These are phyloP conservation scores for Anser brachyrhynchus DNA, from an alignment of 2,113 vertebrate genomes.

Conservation along the genomic window DNA sequence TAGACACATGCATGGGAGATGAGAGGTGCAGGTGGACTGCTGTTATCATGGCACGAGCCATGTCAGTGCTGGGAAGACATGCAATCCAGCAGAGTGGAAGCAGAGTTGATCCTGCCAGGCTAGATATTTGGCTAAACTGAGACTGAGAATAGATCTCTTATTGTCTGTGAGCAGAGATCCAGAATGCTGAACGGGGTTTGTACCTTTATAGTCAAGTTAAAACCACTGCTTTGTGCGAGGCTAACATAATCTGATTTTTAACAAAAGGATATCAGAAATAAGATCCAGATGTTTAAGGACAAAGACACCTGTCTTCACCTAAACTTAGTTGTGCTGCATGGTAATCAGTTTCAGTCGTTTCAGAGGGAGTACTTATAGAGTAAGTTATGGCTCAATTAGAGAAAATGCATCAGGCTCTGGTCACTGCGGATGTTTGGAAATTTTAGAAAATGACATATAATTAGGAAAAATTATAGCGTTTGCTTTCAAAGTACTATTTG, in stretches of 20 bases:
- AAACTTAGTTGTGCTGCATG: neutral
- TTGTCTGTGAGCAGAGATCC: neutral
- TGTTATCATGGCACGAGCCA: neutral
- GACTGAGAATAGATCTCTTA: neutral
- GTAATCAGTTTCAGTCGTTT: neutral
- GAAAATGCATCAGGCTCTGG: slow-evolving; percentile 1
- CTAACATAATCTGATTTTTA: neutral
- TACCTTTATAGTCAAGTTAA: neutral
- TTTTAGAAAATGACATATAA: slow-evolving; percentile 49
- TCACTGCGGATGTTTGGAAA: neutral
- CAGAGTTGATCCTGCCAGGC: neutral
- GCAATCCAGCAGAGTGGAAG: neutral
- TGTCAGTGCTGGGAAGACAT: neutral
- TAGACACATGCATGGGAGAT: neutral
- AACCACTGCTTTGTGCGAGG: neutral
- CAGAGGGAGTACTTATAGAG: neutral
- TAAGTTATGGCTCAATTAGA: slow-evolving; percentile 6
- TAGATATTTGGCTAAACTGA: neutral
- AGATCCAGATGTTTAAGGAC: neutral
- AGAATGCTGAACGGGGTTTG: neutral
- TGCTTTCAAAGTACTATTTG: slow-evolving; percentile 17
- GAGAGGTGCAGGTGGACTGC: neutral
- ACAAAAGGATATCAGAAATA: neutral
- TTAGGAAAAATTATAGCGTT: slow-evolving; percentile 40
- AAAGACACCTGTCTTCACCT: neutral